Evolutionary conservation across 2,888 invertebrate genomes (phyloP), one percentile per base, ranked within the genome.

Genomic region (Chymomyza procnemis): DNA sequence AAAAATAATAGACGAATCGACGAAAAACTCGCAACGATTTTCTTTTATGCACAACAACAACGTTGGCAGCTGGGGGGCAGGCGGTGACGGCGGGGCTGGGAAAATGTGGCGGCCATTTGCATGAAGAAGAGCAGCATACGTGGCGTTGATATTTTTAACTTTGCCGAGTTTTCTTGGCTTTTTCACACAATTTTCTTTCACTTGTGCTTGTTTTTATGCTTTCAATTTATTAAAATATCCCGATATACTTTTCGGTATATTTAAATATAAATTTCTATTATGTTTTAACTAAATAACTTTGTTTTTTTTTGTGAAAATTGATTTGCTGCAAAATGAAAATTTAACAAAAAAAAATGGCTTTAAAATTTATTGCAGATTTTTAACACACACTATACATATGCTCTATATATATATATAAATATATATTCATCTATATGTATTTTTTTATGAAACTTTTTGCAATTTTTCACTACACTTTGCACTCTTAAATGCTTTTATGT

Each of bases 81-180:
- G 8, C 26, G 26, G 26, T 46, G 59, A 67, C 54, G 62, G 76
- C 61, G 67, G 72, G 62, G 69, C 65, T 76, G 66, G 66, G 62
- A 68, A 70, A 60, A 56, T 60, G 60, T 26, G 64, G 58, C 58
- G 58, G 16, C 26, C 41, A 26, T 76, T 67, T 70, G 76, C 74
- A 73, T 78, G 72, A 67, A 71, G 57, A 73, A 66, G 69, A 61
- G 71, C 73, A 82, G 80, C 78, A 78, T 83, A 80, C 85, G 83
- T 83, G 78, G 77, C 83, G 70, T 61, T 75, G 73, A 75, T 84
- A 84, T 84, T 85, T 84, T 80, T 85, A 85, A 85, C 75, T 74
- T 12, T 30, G 64, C 48, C 62, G 63, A 66, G 61, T 76, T 55
- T 54, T 19, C 22, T 54, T 55, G 18, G 12, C 26, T 19, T 55